Conservation (phyloP, 2,113 vertebrate species). For the Phrynosoma blainvillii region DNA sequence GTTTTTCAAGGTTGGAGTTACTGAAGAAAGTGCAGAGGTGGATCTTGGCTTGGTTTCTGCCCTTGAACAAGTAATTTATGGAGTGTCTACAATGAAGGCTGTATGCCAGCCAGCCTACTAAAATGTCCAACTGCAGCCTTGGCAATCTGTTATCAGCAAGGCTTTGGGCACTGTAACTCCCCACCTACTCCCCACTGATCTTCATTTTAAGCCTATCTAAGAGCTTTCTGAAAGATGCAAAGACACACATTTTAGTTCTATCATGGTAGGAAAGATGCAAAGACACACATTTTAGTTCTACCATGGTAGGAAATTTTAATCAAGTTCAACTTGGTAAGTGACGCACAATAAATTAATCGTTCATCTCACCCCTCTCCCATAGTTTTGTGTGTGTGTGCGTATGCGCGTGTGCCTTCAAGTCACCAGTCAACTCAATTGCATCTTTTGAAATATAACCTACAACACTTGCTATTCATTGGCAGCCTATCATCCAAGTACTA, state of each 20-base stretch:
- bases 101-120: neutral
- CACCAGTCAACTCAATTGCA: no score
- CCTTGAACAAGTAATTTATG: neutral
- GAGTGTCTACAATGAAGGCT: neutral
- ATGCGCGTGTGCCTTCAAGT: no score
- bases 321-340: neutral
- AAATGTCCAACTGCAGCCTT: neutral
- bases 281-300: neutral
- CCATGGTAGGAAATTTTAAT: neutral
- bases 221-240: neutral
- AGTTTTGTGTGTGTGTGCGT: neutral
- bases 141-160: neutral
- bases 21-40: neutral
- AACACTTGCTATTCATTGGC: no score
- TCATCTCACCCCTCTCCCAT: no score
- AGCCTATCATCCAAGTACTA: no score
- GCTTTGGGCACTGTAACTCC: neutral
- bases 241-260: neutral
- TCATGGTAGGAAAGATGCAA: neutral
- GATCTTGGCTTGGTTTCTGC: conserved; percentile 7
- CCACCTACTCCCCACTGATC: rapidly evolving
- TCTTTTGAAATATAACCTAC: no score
- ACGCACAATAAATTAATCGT: neutral
- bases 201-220: neutral
- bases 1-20: neutral